phyloP scores from a whole-genome alignment of 2,888 invertebrate species.

The Microctonus hyperodae region DNA sequence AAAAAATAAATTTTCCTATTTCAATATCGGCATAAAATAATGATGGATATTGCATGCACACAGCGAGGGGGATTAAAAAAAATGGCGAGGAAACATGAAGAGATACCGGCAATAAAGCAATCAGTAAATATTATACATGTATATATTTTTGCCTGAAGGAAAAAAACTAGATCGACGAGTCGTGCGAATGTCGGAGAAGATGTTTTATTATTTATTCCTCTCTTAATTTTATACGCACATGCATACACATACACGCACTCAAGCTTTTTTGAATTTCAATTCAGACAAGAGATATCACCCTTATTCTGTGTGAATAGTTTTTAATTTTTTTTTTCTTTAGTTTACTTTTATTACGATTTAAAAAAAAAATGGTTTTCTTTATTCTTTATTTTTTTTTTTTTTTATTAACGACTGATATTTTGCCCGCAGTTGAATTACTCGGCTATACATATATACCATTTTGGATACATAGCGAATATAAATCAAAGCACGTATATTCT shows the following conservation, averaged over 20 bases:
- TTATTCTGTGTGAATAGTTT: not conserved
- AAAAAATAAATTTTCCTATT: no score
- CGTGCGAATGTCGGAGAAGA: constrained; percentile 28
- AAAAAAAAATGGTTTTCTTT: no score
- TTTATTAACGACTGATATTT: constrained; percentile 12
- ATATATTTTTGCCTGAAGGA: constrained; percentile 12
- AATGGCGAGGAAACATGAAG: constrained; percentile 27
- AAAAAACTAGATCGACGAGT: constrained; percentile 44
- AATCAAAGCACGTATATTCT: constrained; percentile 1
- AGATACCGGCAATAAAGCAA: constrained; percentile 43
- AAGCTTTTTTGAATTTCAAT: not conserved
- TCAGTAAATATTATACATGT: constrained; percentile 34
- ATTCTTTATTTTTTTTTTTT: not conserved
- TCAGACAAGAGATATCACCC: not conserved
- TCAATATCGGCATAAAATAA: constrained; percentile 1
- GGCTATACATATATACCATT: constrained; percentile 19
- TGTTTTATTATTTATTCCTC: constrained; percentile 31
- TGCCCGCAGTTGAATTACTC: constrained; percentile 20
- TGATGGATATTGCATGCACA: not conserved
- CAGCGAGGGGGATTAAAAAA: not conserved
- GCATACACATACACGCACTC: constrained; percentile 22
- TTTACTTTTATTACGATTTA: not conserved
- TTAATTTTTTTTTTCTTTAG: not conserved
- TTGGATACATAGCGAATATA: constrained; percentile 3
- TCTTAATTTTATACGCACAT: constrained; percentile 26